Evolutionary conservation across 2,797 vertebrate species (phyloP).

Genomic region (Aldrovandia affinis): DNA sequence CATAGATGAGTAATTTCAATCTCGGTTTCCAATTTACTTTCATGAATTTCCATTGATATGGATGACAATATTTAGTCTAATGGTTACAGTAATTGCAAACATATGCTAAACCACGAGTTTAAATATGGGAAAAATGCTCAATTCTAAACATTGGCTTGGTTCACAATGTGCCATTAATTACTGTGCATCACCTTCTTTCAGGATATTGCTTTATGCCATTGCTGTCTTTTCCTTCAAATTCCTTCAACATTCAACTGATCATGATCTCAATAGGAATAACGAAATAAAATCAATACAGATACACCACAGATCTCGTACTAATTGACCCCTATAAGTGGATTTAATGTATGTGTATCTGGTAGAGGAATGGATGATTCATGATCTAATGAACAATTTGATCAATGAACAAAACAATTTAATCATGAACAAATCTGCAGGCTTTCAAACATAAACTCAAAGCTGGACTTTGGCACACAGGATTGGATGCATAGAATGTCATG

Average conservation of each 20-base stretch:
- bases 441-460: no score
- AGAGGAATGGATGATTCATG: slow-evolving; percentile 5
- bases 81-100: slow-evolving; percentile 1
- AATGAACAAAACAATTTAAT: no score
- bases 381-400: no score
- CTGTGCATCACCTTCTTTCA: slow-evolving; percentile 60
- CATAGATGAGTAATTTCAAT: neutral
- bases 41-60: slow-evolving; percentile 18
- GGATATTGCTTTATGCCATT: slow-evolving; percentile 42
- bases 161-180: slow-evolving; percentile 57
- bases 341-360: neutral
- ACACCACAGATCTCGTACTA: neutral
- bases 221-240: neutral
- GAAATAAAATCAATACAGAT: slow-evolving; percentile 47
- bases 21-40: slow-evolving; percentile 20
- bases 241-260: slow-evolving; percentile 39
- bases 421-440: no score
- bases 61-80: slow-evolving; percentile 7
- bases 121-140: neutral
- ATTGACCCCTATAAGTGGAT: neutral
- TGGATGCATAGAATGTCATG: no score
- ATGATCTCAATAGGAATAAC: slow-evolving; percentile 45
- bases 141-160: neutral
- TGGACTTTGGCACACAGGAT: no score
- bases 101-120: slow-evolving; percentile 11